Evolutionary conservation across 2,113 vertebrate species (phyloP).

Genomic region (Nycticorax nycticorax): DNA sequence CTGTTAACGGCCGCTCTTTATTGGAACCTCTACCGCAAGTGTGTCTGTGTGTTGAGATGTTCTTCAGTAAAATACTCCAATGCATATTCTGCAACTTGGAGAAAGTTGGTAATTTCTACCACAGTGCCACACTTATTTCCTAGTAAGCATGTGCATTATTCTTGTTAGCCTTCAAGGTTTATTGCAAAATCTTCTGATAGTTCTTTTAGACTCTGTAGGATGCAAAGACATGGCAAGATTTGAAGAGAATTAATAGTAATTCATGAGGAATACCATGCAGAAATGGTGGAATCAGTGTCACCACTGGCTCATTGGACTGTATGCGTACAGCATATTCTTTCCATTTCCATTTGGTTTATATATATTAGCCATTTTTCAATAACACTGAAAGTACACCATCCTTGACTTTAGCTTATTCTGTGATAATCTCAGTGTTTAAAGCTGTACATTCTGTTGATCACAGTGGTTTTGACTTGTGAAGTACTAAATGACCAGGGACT

Average conservation of each 20-base stretch:
- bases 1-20: background rate
- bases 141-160: background rate
- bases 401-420: background rate
- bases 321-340: background rate
- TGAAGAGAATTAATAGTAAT: background rate
- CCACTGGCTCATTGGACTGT: background rate
- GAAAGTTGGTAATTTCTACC: background rate
- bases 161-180: background rate
- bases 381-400: background rate
- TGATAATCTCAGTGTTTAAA: background rate
- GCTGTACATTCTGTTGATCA: background rate
- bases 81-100: background rate
- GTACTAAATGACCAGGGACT: background rate
- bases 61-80: background rate
- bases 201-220: background rate
- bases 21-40: background rate
- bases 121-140: background rate
- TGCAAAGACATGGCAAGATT: background rate
- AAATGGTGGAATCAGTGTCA: background rate
- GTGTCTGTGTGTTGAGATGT: background rate
- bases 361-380: background rate
- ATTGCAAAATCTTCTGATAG: background rate
- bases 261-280: fast-evolving
- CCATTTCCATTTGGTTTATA: background rate
- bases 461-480: background rate